Percentiles rank a stretch among this genome's conserved stretches.
Conservation (phyloP, 2,888 invertebrate species). For the Tubiluchus corallicola region DNA sequence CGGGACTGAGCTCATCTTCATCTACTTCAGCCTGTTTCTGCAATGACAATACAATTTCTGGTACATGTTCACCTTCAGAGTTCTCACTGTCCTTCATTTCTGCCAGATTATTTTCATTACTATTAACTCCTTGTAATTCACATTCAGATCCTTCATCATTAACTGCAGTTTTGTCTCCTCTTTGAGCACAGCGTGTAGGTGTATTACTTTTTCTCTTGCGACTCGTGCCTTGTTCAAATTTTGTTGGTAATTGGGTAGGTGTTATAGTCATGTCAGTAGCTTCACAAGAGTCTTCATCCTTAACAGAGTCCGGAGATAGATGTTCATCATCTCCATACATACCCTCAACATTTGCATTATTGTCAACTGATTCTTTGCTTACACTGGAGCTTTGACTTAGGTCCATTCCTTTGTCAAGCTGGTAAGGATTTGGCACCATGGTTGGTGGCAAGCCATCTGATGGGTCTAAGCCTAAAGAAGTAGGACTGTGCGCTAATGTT, state of each 20-base stretch:
- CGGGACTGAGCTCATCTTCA: not conserved
- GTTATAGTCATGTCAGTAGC: slow-evolving; percentile 13
- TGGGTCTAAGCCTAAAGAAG: no score
- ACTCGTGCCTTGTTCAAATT: not conserved
- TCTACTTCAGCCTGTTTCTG: no score
- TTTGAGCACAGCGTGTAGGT: slow-evolving; percentile 52
- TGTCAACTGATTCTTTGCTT: not conserved
- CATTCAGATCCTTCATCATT: not conserved
- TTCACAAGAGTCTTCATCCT: slow-evolving; percentile 15
- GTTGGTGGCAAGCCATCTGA: not conserved
- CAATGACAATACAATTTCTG: no score
- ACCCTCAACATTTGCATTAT: slow-evolving; percentile 10
- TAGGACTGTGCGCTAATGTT: not conserved
- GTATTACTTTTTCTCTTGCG: slow-evolving; percentile 73
- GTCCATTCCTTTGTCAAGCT: not conserved
- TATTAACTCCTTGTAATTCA: no score
- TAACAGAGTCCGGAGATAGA: slow-evolving; percentile 17
- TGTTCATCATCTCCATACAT: slow-evolving; percentile 8
- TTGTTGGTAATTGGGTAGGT: slow-evolving; percentile 4
- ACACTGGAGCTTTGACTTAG: slow-evolving; percentile 4
- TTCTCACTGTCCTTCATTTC: not conserved
- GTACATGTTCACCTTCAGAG: not conserved
- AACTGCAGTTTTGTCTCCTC: not conserved
- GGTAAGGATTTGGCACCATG: not conserved
- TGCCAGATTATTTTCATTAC: not conserved